Percentiles rank a stretch among this genome's conserved stretches.
Conservation (phyloP, 1,140 invertebrate genomes). For the Ectropis grisescens region DNA sequence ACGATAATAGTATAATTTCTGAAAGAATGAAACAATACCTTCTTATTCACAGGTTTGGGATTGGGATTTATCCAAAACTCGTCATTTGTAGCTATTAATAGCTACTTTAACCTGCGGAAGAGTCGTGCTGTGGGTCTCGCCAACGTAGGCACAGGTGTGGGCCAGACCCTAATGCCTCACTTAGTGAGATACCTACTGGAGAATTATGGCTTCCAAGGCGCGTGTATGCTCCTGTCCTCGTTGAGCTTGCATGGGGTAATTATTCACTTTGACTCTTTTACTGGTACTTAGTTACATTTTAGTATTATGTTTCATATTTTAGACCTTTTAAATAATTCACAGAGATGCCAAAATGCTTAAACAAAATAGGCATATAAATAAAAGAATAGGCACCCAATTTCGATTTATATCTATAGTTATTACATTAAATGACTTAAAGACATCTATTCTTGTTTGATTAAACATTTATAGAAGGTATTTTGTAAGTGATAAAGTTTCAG, state of each 20-base stretch:
- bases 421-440: too few species aligned
- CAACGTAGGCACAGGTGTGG: slow-evolving; percentile 79
- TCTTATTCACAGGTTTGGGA: slow-evolving; percentile 77
- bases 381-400: too few species aligned
- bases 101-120: slow-evolving; percentile 78
- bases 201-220: slow-evolving; percentile 70
- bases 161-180: slow-evolving; percentile 81
- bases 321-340: too few species aligned
- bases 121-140: slow-evolving; percentile 78
- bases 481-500: too few species aligned
- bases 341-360: too few species aligned
- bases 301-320: slow-evolving; percentile 1
- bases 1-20: too few species aligned
- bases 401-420: too few species aligned
- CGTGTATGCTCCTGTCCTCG: slow-evolving; percentile 73
- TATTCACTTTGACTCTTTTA: slow-evolving; percentile 8
- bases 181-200: slow-evolving; percentile 73
- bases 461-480: too few species aligned
- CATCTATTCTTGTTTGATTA: too few species aligned
- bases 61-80: slow-evolving; percentile 76
- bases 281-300: background rate
- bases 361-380: too few species aligned
- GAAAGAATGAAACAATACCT: too few species aligned
- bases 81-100: slow-evolving; percentile 79
- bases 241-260: slow-evolving; percentile 74